Evolutionary conservation across 2,888 invertebrate genomes (phyloP).

Genomic region (Netelia inedita): DNA sequence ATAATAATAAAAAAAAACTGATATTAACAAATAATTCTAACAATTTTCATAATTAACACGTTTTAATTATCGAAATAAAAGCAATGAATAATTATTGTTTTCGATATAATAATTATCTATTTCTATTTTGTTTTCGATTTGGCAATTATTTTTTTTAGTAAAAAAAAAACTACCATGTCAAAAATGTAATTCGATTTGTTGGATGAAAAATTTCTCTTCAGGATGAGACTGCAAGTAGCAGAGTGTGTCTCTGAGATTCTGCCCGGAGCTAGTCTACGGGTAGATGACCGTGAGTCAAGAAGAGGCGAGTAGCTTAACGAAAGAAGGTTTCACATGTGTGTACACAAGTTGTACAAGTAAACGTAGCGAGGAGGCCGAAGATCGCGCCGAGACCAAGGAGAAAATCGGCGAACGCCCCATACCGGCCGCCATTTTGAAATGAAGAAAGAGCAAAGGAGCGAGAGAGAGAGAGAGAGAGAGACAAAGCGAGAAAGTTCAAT

Average conservation of each 20-base stretch:
- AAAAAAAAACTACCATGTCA: too few relatives aligned
- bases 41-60: not conserved
- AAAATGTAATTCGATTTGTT: too few relatives aligned
- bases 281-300: conserved; percentile 59
- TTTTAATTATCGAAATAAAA: not conserved
- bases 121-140: too few relatives aligned
- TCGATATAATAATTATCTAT: too few relatives aligned
- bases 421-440: conserved; percentile 14
- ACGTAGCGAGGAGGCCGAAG: conserved; percentile 38
- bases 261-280: conserved; percentile 53
- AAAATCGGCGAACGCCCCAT: conserved; percentile 41
- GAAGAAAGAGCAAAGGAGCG: conserved; percentile 4
- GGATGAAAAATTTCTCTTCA: conserved; percentile 18
- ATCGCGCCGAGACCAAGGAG: conserved; percentile 34
- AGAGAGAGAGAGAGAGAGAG: conserved; percentile 20
- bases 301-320: conserved; percentile 41
- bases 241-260: conserved; percentile 26
- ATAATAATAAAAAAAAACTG: not conserved
- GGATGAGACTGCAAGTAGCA: conserved; percentile 34
- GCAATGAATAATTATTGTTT: too few relatives aligned
- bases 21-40: not conserved
- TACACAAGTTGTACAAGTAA: conserved; percentile 26
- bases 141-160: too few relatives aligned
- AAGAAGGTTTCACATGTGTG: conserved; percentile 14
- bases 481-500: conserved; percentile 71